These are phyloP conservation scores for Trichogramma evanescens DNA, from an alignment of 2,888 invertebrate genomes.

Conservation along the genomic window DNA sequence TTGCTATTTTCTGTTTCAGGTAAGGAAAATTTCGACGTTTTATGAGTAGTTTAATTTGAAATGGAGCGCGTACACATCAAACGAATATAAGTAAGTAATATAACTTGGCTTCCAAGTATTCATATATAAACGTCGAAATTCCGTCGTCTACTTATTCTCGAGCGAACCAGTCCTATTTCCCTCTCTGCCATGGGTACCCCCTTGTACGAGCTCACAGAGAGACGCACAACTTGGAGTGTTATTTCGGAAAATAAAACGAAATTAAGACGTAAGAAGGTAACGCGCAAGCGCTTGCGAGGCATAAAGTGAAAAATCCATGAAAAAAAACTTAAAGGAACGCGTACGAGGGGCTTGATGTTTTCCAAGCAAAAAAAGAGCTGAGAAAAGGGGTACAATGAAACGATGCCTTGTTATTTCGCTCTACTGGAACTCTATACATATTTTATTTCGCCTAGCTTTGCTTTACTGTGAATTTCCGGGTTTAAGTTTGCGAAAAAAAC, in stretches of 20 bases:
- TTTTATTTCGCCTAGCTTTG: constrained; percentile 18
- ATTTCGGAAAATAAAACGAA: constrained; percentile 10
- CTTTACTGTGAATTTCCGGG: background rate
- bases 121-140: no score
- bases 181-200: no score
- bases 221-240: background rate
- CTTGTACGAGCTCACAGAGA: no score
- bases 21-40: no score
- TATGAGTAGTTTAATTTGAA: no score
- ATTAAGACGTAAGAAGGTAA: constrained; percentile 15
- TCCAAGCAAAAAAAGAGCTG: constrained; percentile 17
- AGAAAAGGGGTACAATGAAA: constrained; percentile 16
- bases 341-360: constrained; percentile 5
- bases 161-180: no score
- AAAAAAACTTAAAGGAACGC: constrained; percentile 17
- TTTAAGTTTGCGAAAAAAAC: constrained; percentile 2
- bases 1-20: no score
- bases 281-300: constrained; percentile 6
- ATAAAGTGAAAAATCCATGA: constrained; percentile 19
- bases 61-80: no score
- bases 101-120: no score
- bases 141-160: no score
- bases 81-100: no score
- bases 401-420: constrained; percentile 21
- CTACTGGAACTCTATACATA: constrained; percentile 16